These are phyloP conservation scores for Drosophila lini DNA, from an alignment of 1,140 invertebrate species.

Conservation along the genomic window DNA sequence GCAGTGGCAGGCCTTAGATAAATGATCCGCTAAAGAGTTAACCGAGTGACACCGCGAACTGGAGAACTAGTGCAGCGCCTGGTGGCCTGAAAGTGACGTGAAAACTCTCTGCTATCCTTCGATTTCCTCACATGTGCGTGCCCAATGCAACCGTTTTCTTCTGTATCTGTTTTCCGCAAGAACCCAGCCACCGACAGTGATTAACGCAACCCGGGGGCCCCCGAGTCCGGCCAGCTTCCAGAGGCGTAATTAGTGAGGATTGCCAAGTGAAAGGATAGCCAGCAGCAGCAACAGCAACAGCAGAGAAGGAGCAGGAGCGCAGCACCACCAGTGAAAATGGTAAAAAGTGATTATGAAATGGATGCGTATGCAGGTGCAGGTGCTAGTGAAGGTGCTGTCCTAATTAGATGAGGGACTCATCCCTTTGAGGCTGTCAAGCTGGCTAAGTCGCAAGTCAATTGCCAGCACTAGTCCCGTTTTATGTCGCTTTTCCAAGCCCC, in stretches of 20 bases:
- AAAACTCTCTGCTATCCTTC: conserved; percentile 24
- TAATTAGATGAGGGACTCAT: conserved; percentile 34
- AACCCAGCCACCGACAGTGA: conserved; percentile 48
- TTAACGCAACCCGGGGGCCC: conserved; percentile 26
- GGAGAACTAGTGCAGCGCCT: conserved; percentile 31
- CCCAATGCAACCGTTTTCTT: conserved; percentile 78
- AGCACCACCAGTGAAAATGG: conserved; percentile 56
- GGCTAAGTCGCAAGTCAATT: conserved; percentile 47
- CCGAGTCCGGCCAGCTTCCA: conserved; percentile 13
- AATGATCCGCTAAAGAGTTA: conserved; percentile 21
- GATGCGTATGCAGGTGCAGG: not conserved
- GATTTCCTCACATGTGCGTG: conserved; percentile 57
- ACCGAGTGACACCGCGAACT: conserved; percentile 4
- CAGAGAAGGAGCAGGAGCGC: conserved; percentile 1
- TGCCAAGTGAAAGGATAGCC: conserved; percentile 12
- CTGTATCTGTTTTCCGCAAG: conserved; percentile 79
- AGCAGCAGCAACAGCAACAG: conserved; percentile 9
- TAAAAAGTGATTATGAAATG: conserved; percentile 75
- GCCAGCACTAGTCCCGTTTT: conserved; percentile 21
- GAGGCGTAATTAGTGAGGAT: conserved; percentile 16
- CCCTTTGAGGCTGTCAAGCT: conserved; percentile 19
- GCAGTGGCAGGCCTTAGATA: conserved; percentile 13
- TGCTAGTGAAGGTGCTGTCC: conserved; percentile 20
- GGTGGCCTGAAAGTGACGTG: conserved; percentile 24
- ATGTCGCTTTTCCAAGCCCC: conserved; percentile 26